These are phyloP conservation scores for Spatula versicolor DNA, from an alignment of 2,797 vertebrate genomes.

Conservation along the genomic window DNA sequence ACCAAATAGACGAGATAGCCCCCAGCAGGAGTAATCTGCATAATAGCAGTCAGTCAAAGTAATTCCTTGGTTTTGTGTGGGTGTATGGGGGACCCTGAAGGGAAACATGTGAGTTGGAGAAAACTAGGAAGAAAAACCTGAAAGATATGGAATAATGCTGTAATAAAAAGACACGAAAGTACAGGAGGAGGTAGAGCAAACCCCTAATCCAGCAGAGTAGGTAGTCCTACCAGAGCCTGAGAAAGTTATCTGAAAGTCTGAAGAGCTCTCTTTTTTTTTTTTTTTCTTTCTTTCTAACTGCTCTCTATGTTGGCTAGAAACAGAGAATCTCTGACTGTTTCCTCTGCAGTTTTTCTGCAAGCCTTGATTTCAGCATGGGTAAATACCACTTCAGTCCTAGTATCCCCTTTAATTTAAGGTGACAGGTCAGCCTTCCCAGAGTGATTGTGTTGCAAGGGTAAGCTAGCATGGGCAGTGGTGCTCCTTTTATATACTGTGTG, in stretches of 20 bases:
- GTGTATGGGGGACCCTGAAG: neutral
- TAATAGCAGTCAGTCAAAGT: constrained; percentile 17
- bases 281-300: neutral
- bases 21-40: constrained; percentile 1
- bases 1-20: neutral
- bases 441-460: neutral
- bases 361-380: neutral
- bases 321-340: neutral
- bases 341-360: neutral
- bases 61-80: neutral
- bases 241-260: neutral
- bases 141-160: neutral
- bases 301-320: neutral
- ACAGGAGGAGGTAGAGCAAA: neutral
- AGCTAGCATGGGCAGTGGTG: neutral
- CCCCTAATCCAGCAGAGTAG: neutral
- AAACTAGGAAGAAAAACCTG: constrained; percentile 34
- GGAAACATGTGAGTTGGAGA: neutral
- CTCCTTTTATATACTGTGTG: neutral
- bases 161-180: neutral
- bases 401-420: neutral
- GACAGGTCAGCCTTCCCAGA: neutral
- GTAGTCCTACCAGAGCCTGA: neutral
- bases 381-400: neutral
- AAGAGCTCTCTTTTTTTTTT: neutral